Evolutionary conservation across 2,797 vertebrate species (phyloP).

Genomic region (Tarsius wallacei): DNA sequence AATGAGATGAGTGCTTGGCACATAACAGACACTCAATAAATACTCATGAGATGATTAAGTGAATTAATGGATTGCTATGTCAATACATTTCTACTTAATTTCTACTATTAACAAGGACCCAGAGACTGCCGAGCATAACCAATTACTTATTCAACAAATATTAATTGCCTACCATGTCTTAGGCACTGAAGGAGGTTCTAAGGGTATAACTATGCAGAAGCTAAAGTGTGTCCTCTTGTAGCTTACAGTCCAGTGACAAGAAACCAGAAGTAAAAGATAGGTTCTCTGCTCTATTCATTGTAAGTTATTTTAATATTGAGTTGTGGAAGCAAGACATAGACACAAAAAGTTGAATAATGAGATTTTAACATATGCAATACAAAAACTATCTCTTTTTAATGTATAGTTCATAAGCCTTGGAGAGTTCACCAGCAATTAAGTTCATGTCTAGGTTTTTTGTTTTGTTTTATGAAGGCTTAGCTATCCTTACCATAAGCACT

Average conservation of each 20-base stretch:
- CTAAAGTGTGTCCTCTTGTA: neutral
- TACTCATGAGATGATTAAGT: neutral
- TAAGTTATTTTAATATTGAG: constrained; percentile 23
- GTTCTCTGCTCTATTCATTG: neutral
- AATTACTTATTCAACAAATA: constrained; percentile 36
- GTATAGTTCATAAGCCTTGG: neutral
- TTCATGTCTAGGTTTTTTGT: constrained; percentile 13
- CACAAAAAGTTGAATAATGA: constrained; percentile 25
- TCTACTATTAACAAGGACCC: neutral
- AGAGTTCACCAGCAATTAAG: neutral
- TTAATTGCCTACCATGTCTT: neutral
- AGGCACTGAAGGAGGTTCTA: neutral
- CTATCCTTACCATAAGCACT: neutral
- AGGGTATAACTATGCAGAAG: neutral
- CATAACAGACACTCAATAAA: neutral
- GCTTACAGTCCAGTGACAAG: neutral
- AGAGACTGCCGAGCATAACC: neutral
- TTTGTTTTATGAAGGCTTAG: neutral
- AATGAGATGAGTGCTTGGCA: neutral
- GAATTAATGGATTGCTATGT: neutral
- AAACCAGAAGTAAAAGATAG: neutral
- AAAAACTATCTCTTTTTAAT: neutral
- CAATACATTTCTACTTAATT: neutral
- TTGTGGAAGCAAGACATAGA: neutral
- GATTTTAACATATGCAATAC: neutral